phyloP scores from a whole-genome alignment of 2,888 invertebrate species.

The Rotaria sp. region DNA sequence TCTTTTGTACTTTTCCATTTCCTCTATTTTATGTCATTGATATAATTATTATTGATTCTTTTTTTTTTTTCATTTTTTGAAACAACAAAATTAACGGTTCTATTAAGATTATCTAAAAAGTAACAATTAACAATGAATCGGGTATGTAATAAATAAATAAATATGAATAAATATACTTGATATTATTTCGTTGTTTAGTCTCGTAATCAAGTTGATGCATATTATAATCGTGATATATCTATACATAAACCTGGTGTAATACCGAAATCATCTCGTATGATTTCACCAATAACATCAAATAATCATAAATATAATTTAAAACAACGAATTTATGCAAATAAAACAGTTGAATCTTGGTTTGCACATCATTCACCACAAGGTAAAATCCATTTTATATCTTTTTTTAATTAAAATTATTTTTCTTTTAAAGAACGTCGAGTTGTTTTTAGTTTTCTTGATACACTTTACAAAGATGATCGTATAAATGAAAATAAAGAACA shows the following conservation, averaged over 20 bases:
- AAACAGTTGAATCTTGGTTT: conserved; percentile 18
- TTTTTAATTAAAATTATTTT: neutral
- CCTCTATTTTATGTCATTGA: too few species aligned
- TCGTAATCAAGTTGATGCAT: neutral
- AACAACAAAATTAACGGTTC: too few species aligned
- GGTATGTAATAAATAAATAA: neutral
- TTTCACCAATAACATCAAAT: neutral
- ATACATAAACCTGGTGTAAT: neutral
- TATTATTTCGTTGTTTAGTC: neutral
- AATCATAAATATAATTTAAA: neutral
- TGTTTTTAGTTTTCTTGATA: neutral
- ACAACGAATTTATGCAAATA: neutral
- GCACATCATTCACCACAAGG: neutral
- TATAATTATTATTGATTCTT: too few species aligned
- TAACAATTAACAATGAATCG: neutral
- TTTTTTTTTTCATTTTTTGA: too few species aligned
- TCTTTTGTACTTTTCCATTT: too few species aligned
- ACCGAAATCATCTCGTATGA: neutral
- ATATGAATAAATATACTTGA: too few species aligned
- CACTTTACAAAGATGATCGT: neutral
- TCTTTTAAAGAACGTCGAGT: neutral
- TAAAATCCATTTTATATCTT: neutral
- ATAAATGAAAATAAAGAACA: neutral
- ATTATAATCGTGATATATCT: neutral
- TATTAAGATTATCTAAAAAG: too few species aligned